phyloP scores from a whole-genome alignment of 1,140 invertebrate species.

The Diachasma alloeum region DNA sequence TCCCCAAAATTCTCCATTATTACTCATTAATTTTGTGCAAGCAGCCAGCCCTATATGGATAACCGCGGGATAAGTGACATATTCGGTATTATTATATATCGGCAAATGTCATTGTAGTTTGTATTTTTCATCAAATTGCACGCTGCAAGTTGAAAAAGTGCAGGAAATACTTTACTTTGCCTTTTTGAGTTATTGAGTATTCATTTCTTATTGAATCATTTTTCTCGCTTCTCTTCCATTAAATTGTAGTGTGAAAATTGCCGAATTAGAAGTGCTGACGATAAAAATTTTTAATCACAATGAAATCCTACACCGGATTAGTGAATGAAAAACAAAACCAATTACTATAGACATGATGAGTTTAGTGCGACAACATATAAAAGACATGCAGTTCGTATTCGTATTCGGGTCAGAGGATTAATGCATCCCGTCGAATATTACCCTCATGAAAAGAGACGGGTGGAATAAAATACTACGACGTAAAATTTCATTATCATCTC shows the following conservation, averaged over 20 bases:
- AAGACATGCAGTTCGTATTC: not conserved
- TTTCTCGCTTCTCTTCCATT: too few species aligned
- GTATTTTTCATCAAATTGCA: too few species aligned
- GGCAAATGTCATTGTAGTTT: too few species aligned
- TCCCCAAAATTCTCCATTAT: not conserved
- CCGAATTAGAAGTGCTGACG: not conserved
- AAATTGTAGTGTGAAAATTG: too few species aligned
- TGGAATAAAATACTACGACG: not conserved
- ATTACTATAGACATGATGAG: not conserved
- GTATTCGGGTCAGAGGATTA: not conserved
- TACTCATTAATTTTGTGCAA: not conserved
- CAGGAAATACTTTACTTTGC: too few species aligned
- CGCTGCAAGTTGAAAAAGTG: too few species aligned
- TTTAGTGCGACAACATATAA: not conserved
- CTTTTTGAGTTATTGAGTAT: too few species aligned
- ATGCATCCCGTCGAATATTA: not conserved
- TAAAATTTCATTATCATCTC: not conserved
- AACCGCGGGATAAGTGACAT: too few species aligned
- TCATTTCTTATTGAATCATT: too few species aligned
- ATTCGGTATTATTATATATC: too few species aligned
- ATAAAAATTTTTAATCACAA: not conserved
- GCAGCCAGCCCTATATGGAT: too few species aligned
- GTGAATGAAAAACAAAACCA: not conserved
- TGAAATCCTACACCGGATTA: not conserved
- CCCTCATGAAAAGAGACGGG: not conserved